Percentiles rank a stretch among this genome's conserved stretches.
These are phyloP conservation scores for Actinopyga echinites DNA, from an alignment of 53 echinoderm and acorn worm species.

Conservation along the genomic window DNA sequence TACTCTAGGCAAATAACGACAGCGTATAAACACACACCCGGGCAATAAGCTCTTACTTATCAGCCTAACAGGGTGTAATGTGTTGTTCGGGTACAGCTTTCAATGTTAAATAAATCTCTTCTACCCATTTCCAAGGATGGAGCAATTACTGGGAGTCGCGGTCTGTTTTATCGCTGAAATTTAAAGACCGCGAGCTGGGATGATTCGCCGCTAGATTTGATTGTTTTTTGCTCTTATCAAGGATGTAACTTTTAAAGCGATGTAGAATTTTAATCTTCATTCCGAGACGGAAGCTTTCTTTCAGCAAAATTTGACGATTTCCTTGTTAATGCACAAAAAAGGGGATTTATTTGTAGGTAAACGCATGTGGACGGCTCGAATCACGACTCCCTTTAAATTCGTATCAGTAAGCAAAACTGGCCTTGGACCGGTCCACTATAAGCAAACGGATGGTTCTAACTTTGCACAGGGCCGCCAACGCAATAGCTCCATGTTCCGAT, in stretches of 20 bases:
- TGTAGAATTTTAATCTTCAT: too few species aligned
- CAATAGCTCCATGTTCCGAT: too few species aligned
- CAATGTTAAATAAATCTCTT: conserved; percentile 5
- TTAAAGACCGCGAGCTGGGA: conserved; percentile 17
- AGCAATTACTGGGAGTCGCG: conserved; percentile 22
- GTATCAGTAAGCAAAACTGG: too few species aligned
- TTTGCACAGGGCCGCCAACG: too few species aligned
- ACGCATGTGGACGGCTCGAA: too few species aligned
- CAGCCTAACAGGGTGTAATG: not conserved
- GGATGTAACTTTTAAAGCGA: not conserved
- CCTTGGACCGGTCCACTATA: too few species aligned
- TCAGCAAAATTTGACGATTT: too few species aligned
- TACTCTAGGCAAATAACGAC: not conserved
- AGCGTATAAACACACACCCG: not conserved
- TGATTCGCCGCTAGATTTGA: conserved; percentile 17
- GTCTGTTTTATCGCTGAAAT: conserved; percentile 26
- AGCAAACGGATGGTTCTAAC: too few species aligned
- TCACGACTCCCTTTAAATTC: too few species aligned
- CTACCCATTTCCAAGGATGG: conserved; percentile 7
- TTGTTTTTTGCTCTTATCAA: conserved; percentile 18
- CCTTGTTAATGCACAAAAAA: too few species aligned
- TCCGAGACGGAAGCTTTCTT: too few species aligned
- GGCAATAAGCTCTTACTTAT: not conserved
- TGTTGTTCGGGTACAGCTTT: not conserved
- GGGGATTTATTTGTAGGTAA: too few species aligned